Conservation (phyloP, 2,797 vertebrate species). For the Sternotherus odoratus region DNA sequence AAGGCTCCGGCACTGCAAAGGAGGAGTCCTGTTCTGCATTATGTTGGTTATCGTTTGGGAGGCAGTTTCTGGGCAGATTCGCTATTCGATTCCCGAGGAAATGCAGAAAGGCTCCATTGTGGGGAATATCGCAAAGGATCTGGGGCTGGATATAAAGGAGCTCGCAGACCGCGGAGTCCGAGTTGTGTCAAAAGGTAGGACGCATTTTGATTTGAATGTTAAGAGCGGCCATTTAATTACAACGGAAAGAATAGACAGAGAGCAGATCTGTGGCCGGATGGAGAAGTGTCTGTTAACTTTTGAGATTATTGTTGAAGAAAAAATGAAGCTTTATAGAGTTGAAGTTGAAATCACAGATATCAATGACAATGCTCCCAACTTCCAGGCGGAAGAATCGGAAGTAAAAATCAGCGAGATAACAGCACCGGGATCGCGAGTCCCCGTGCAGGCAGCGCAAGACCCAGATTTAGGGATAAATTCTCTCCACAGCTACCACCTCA, state of each 20-base stretch:
- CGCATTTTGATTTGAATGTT: background rate
- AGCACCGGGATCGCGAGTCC: conserved; percentile 54
- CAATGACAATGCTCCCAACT: conserved; percentile 72
- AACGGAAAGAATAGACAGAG: conserved; percentile 60
- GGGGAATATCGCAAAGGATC: background rate
- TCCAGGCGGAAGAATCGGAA: conserved; percentile 55
- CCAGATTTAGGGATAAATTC: conserved; percentile 68
- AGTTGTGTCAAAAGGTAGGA: background rate
- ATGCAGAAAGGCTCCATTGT: background rate
- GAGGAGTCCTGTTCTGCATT: background rate
- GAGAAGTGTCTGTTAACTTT: conserved; percentile 52
- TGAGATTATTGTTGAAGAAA: conserved; percentile 70
- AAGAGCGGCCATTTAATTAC: conserved; percentile 64
- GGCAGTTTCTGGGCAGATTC: background rate
- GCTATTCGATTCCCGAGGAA: background rate
- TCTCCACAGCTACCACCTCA: conserved; percentile 64
- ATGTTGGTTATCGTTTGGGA: background rate
- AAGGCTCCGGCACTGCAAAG: background rate
- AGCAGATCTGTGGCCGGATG: conserved; percentile 15
- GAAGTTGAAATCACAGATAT: conserved; percentile 73
- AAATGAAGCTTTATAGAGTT: conserved; percentile 61
- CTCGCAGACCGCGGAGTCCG: background rate
- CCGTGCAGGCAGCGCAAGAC: conserved; percentile 72
- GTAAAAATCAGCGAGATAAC: conserved; percentile 58
- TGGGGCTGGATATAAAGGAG: background rate